Evolutionary conservation across 2,888 invertebrate genomes (phyloP).

Genomic region (Odontomyia ornata): DNA sequence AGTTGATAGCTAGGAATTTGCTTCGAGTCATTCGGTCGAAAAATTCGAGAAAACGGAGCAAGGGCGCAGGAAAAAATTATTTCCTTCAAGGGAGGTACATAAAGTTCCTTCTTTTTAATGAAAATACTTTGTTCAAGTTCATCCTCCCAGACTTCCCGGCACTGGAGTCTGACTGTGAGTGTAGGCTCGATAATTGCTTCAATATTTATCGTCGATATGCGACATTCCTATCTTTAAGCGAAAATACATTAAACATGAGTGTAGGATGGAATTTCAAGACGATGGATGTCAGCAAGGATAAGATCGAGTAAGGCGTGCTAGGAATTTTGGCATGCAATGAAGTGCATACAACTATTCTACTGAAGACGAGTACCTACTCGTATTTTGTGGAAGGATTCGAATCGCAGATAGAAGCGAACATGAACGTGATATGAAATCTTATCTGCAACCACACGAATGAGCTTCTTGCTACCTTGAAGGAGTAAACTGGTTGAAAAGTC

Average conservation of each 20-base stretch:
- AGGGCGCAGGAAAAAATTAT: neutral
- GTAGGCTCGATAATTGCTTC: neutral
- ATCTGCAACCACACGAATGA: neutral
- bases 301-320: neutral
- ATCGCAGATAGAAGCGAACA: neutral
- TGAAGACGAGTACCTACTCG: neutral
- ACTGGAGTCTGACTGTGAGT: neutral
- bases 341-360: no score
- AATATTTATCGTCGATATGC: slow-evolving; percentile 13
- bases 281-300: neutral
- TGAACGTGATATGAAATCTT: slow-evolving; percentile 6
- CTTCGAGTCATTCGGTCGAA: no score
- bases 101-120: slow-evolving; percentile 14
- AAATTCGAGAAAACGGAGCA: no score
- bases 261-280: neutral
- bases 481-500: neutral
- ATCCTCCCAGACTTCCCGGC: neutral
- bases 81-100: slow-evolving; percentile 1
- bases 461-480: no score
- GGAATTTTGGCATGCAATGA: no score
- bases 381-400: neutral
- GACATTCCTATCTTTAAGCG: neutral
- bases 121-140: slow-evolving; percentile 24
- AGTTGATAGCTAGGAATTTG: no score
- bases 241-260: neutral